Conservation (phyloP, 2,888 invertebrate species). For the Watsonalla binaria region DNA sequence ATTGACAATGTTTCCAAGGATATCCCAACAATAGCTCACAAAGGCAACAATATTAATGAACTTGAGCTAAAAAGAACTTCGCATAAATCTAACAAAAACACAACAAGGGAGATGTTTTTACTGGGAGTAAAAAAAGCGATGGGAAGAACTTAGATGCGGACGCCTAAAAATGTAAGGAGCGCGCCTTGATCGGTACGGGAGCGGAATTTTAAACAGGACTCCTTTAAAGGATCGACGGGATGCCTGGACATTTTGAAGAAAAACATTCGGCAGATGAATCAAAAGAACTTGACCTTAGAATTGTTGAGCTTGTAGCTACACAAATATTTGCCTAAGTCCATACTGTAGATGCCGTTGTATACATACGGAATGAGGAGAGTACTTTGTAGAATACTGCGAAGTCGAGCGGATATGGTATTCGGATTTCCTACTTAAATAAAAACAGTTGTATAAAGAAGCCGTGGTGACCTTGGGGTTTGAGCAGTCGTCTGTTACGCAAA, state of each 20-base stretch:
- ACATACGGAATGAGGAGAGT: background rate
- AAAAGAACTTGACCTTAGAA: slow-evolving; percentile 12
- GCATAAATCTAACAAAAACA: slow-evolving; percentile 32
- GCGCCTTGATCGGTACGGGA: slow-evolving; percentile 55
- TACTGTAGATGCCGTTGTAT: background rate
- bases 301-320: background rate
- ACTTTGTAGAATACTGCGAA: background rate
- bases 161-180: slow-evolving; percentile 69
- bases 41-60: slow-evolving; percentile 22
- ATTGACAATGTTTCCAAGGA: too few species aligned
- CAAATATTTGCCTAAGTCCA: background rate
- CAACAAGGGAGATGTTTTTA: slow-evolving; percentile 32
- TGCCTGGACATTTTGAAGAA: slow-evolving; percentile 40
- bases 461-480: too few species aligned
- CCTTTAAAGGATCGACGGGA: slow-evolving; percentile 57
- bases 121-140: slow-evolving; percentile 43
- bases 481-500: too few species aligned
- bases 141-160: slow-evolving; percentile 56
- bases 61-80: slow-evolving; percentile 22
- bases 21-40: slow-evolving; percentile 6
- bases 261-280: slow-evolving; percentile 41
- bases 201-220: slow-evolving; percentile 69
- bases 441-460: background rate
- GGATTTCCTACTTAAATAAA: background rate
- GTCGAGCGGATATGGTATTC: background rate